phyloP scores from a whole-genome alignment of 1,140 invertebrate genomes.

The silkworm (Bombyx mori) region DNA sequence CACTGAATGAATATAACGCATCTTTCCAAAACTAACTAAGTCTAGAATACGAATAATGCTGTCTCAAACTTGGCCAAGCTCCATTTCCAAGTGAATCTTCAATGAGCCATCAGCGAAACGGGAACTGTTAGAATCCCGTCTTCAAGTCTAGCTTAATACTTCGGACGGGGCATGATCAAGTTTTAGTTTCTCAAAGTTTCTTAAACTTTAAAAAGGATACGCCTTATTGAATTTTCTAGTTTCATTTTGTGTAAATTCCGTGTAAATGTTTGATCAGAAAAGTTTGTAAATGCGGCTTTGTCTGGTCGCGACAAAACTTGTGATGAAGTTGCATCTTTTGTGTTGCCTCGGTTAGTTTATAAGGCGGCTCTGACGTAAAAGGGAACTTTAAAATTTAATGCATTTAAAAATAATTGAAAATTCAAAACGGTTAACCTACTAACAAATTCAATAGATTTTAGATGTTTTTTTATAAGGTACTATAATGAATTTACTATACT shows the following conservation, averaged over 20 bases:
- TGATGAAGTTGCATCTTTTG: no score
- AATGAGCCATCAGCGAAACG: conserved; percentile 20
- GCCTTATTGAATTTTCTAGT: conserved; percentile 2
- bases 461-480: no score
- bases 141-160: neutral
- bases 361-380: no score
- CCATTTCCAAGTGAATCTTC: conserved; percentile 27
- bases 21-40: neutral
- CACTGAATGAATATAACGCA: neutral
- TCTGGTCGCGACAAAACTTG: no score
- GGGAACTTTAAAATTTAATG: no score
- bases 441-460: no score
- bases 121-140: conserved; percentile 2
- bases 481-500: no score
- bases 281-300: no score
- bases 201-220: conserved; percentile 3
- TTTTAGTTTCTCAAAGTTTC: neutral
- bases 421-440: no score
- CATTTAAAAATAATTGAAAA: no score
- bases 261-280: no score
- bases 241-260: neutral
- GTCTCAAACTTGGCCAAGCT: conserved; percentile 16
- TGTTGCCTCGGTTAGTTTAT: no score
- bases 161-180: neutral
- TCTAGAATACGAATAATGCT: neutral